Evolutionary conservation across 2,113 vertebrate species (phyloP), one percentile per base, ranked within the genome.

Genomic region (Otolemur garnettii): DNA sequence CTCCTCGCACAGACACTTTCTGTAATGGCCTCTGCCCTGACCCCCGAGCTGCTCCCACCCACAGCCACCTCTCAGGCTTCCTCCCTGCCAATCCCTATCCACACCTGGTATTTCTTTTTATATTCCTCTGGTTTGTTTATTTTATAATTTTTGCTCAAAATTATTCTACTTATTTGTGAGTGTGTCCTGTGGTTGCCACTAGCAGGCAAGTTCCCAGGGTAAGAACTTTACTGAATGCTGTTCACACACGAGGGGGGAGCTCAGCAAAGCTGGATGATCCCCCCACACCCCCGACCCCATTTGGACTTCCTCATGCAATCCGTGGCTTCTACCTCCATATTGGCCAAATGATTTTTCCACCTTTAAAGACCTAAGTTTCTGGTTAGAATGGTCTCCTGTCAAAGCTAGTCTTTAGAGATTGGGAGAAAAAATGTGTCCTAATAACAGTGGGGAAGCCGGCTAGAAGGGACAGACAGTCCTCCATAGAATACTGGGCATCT

Each of bases 21-120:
- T 38, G 38, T 2, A 6, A 26, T 6, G 2, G 33, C 42, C 15
- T 1, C 9, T 24, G 30, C 2, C 9, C 68, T 21, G 19, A n/a
- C n/a, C 26, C 42, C 42, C 35, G 14, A 2, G 19, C 5, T 11
- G 74, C 21, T 33, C 1, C 57, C 42, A 3, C 59, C 30, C 10
- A 14, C 4, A 6, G 24, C 22, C 45, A 50, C 38, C 38, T 50
- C 11, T 9, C 66, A 24, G 8, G 1, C 1, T 19, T 33, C 38
- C 50, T 22, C n/a, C 53, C 22, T 55, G 14, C 38, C 72, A 21
- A 28, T 9, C 2, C 19, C 28, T 18, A 4, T 28, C 13, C 38
- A 17, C 17, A 0, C 53, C 42, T 33, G 64, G 2, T 53, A 64
- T 8, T 42, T 72, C 0, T 30, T 33, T 33, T 14, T 19, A 14